Evolutionary conservation across 2,888 invertebrate genomes (phyloP).

Genomic region (Papilio protenor): DNA sequence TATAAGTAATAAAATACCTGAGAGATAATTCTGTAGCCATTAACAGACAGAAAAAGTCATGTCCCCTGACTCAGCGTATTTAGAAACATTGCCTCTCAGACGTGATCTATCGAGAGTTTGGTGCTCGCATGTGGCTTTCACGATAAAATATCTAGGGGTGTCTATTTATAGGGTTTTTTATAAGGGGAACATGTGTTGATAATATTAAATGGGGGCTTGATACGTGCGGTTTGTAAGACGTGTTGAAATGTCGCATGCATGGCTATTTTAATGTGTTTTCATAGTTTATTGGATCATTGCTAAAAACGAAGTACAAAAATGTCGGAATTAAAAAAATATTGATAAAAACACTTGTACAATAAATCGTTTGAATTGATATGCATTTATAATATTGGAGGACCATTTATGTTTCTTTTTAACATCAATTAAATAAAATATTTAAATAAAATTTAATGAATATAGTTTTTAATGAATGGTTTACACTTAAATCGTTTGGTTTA

Average conservation of each 20-base stretch:
- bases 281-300: neutral
- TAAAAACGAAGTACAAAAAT: neutral
- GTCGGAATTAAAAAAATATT: too few species aligned
- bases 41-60: slow-evolving; percentile 22
- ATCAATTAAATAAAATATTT: too few species aligned
- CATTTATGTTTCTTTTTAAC: too few species aligned
- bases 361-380: too few species aligned
- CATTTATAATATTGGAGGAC: too few species aligned
- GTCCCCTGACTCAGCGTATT: slow-evolving; percentile 38
- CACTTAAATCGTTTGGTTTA: neutral
- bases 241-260: slow-evolving; percentile 31
- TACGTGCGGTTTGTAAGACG: slow-evolving; percentile 58
- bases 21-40: slow-evolving; percentile 22
- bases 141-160: slow-evolving; percentile 76
- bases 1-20: neutral
- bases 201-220: slow-evolving; percentile 63
- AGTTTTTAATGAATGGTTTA: too few species aligned
- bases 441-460: too few species aligned
- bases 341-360: too few species aligned
- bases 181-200: slow-evolving; percentile 68
- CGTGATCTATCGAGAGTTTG: slow-evolving; percentile 69
- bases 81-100: slow-evolving; percentile 59
- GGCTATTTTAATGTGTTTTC: neutral
- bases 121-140: slow-evolving; percentile 73
- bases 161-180: slow-evolving; percentile 76